A percentile compares a stretch with the other conserved stretches of the same genome.
phyloP scores from a whole-genome alignment of 2,113 vertebrate genomes.

The Vulpes lagopus region DNA sequence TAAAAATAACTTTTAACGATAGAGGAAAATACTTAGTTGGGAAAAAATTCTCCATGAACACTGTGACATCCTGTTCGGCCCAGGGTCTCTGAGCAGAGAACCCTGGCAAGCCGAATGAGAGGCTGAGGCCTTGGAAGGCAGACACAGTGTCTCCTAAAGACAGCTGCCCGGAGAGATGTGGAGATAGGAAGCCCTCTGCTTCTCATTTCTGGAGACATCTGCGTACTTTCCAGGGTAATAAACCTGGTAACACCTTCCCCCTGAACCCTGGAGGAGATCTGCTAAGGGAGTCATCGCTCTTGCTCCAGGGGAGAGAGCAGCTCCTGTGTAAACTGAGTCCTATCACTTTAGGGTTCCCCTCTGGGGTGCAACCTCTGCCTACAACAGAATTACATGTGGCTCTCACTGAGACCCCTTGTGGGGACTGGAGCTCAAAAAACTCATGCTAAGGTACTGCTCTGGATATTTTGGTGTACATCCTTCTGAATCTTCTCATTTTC shows the following conservation, averaged over 20 bases:
- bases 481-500: neutral
- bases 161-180: accelerated
- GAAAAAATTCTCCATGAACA: neutral
- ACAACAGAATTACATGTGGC: neutral
- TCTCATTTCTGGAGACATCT: neutral
- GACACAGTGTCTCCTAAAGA: neutral
- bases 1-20: neutral
- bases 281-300: neutral
- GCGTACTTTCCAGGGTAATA: neutral
- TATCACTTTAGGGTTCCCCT: neutral
- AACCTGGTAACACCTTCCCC: neutral
- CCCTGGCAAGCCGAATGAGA: too few species aligned
- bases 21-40: neutral
- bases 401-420: neutral
- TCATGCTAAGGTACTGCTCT: neutral
- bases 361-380: neutral
- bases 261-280: neutral
- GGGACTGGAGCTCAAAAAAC: neutral
- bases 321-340: neutral
- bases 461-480: neutral
- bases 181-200: neutral
- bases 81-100: neutral
- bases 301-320: neutral
- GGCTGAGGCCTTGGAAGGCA: neutral
- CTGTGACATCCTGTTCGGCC: neutral